Evolutionary conservation across 2,113 vertebrate species (phyloP), one percentile per base, ranked within the genome.

Genomic region (Hystrix brachyura): DNA sequence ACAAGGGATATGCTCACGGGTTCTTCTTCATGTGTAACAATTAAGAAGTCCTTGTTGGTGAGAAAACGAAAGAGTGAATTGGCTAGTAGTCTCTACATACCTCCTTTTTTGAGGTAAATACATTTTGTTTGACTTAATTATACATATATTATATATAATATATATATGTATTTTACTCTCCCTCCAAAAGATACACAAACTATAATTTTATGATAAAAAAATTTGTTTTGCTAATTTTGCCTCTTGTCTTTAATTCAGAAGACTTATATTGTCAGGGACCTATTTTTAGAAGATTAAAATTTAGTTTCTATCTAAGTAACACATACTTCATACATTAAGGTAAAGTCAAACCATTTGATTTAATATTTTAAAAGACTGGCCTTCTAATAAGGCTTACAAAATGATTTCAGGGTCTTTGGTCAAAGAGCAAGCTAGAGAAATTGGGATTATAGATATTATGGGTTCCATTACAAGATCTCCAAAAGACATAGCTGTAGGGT

Each of bases 271-370:
- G 71, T 4, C 64, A 5, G 38, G 9, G 1, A 23, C 25, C 2
- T 72, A 8, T 76, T 78, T 38, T 43, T 19, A 25, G 51, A 74
- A 80, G 18, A 64, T 27, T 9, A 48, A 91, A 71, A 67, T 69
- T 55, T n/a, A 65, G 32, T 92, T 86, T 94, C 78, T 25, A 67
- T 7, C 23, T 80, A 55, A 79, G 14, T 86, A n/a, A 60, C 9
- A 71, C 25, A 53, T 32, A 88, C 25, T 32, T 94, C 32, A 21
- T 23, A 91, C 4, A 21, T 15, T 46, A 38, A 82, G 21, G 5
- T 78, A 60, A 89, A 80, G 62, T 53, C 48, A 93, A 97, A 82
- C 7, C 12, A 65, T 55, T 85, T 81, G 57, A 74, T 18, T 87
- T 78, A 46, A 43, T 72, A 69, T 60, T 81, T 72, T 83, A 72